These are phyloP conservation scores for Argopecten irradians DNA, from an alignment of 1,140 invertebrate genomes.

Conservation along the genomic window DNA sequence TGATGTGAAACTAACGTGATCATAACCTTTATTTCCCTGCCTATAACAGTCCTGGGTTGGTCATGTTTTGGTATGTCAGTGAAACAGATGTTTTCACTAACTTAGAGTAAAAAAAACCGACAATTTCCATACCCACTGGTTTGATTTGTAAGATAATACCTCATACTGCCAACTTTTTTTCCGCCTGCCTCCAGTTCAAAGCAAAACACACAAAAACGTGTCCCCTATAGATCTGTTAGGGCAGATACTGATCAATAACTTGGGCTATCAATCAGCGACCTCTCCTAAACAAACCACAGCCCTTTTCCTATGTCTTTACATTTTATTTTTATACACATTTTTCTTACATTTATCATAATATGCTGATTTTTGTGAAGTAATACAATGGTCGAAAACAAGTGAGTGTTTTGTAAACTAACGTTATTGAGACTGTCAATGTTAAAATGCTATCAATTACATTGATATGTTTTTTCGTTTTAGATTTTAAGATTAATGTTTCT, in stretches of 20 bases:
- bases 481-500: neutral
- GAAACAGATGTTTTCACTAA: slow-evolving; percentile 18
- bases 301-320: neutral
- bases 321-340: neutral
- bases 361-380: neutral
- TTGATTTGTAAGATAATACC: slow-evolving; percentile 14
- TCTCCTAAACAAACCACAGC: slow-evolving; percentile 16
- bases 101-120: neutral
- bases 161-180: slow-evolving; percentile 5
- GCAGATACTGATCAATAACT: slow-evolving; percentile 1
- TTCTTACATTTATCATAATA: slow-evolving; percentile 28
- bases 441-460: neutral
- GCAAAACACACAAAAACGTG: neutral
- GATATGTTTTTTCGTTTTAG: neutral
- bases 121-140: neutral
- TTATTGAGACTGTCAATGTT: neutral
- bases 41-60: neutral
- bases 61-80: neutral
- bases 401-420: neutral
- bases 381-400: neutral
- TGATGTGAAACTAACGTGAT: neutral
- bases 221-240: neutral
- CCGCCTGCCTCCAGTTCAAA: slow-evolving; percentile 1
- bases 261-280: neutral
- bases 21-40: neutral